Percentiles rank a stretch among this genome's conserved stretches.
Conservation (phyloP, 2,797 vertebrate species). For the Pristis pectinata region DNA sequence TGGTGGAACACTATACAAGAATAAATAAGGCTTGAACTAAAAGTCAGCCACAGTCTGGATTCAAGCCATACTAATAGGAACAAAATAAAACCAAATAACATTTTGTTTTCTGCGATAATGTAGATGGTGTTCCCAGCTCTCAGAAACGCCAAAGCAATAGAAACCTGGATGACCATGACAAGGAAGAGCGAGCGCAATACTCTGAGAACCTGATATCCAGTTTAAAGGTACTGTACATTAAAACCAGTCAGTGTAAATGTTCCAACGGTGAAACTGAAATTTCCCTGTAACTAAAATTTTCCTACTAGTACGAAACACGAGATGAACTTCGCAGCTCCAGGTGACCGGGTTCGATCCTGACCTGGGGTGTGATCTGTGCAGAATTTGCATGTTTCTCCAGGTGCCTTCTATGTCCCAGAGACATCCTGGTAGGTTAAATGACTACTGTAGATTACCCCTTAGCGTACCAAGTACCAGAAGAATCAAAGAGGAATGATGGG, state of each 20-base stretch:
- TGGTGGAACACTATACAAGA: background rate
- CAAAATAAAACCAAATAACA: background rate
- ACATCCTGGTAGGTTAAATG: no score
- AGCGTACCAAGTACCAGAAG: no score
- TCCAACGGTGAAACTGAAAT: background rate
- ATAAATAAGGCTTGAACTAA: background rate
- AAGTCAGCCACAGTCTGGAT: background rate
- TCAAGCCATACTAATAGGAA: background rate
- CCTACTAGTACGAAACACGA: background rate
- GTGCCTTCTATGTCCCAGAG: no score
- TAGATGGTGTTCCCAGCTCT: conserved; percentile 92
- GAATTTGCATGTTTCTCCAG: no score
- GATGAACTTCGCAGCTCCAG: no score
- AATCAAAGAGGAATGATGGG: no score
- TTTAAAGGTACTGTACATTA: conserved; percentile 74
- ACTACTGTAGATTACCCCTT: no score
- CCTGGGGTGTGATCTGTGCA: no score
- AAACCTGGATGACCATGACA: conserved; percentile 92
- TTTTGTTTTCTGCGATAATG: background rate
- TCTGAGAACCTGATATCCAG: conserved; percentile 77
- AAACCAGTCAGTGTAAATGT: background rate
- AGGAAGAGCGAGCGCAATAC: conserved; percentile 87
- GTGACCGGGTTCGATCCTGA: no score
- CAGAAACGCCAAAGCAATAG: conserved; percentile 87
- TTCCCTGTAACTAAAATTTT: background rate